Conservation (phyloP, 2,797 vertebrate species). For the Octomys mimax region DNA sequence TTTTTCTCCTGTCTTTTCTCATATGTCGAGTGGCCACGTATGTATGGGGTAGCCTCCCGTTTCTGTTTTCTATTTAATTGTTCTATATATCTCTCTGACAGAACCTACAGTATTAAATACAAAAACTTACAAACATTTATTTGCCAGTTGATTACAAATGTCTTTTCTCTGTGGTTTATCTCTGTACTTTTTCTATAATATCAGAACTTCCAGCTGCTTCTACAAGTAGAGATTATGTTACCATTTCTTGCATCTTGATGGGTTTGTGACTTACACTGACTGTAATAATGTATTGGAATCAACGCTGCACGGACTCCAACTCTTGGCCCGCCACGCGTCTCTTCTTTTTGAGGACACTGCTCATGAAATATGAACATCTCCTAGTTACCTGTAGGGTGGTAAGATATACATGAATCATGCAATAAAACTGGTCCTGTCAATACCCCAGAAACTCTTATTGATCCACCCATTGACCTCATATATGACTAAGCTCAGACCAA, state of each 20-base stretch:
- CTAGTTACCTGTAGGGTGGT: background rate
- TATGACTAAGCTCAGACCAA: background rate
- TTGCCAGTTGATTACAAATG: background rate
- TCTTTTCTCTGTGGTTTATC: background rate
- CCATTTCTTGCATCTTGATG: background rate
- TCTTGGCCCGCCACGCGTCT: background rate
- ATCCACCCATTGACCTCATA: background rate
- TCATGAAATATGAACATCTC: background rate
- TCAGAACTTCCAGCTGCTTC: background rate
- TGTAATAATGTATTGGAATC: background rate
- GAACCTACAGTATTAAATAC: background rate
- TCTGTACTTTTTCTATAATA: background rate
- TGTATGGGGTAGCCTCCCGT: background rate
- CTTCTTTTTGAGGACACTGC: background rate
- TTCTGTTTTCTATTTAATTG: background rate
- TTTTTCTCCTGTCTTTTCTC: background rate
- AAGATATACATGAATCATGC: background rate
- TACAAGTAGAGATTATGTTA: background rate
- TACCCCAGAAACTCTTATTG: background rate
- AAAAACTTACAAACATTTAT: background rate
- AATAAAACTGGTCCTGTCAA: background rate
- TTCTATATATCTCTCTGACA: constrained; percentile 16
- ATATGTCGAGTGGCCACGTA: background rate
- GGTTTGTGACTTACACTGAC: background rate
- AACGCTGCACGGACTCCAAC: background rate